Base-by-base conservation (phyloP, 2,113 vertebrate species). In the Psilopogon haemacephalus region DNA sequence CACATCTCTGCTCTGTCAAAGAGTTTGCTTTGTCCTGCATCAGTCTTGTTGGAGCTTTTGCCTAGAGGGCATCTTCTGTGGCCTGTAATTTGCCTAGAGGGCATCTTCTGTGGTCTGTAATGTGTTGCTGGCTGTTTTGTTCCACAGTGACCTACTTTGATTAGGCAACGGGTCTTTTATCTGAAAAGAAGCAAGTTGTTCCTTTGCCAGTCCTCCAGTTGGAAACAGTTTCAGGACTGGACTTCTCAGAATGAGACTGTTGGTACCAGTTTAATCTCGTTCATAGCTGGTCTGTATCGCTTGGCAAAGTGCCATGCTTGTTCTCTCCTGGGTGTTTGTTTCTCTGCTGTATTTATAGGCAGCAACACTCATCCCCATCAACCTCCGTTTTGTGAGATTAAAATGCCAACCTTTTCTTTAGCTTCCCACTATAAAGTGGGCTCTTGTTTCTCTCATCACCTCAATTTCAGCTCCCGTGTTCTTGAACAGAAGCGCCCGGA, bases 271-370 rank as follows among this genome's bases (percentile, higher is more conserved):
- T 94, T 93, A 83, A 88, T 94, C 93, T 89, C 67, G 65, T 59
- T 95, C 79, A 12, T 91, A 64, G 89, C 89, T 85, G 78, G 82
- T 87, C 95, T 64, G 38, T 95, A 93, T 94, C 60, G 0, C 88
- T 91, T 90, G 90, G 85, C 89, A 90, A 63, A 8, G 18, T 63
- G 92, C 92, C 95, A 95, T 62, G 63, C 84, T 91, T 90, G 79
- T 95, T 95, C 92, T 90, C 90, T 93, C 73, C 73, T 62, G 76
- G 79, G 88, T 93, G 95, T 91, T 95, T 93, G 83, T 96, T 94
- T 86, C 48, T 80, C 65, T 84, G 72, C 65, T 86, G 48, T 95
- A 95, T 96, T 96, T 96, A 95, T 93, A 96, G 90, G 54, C 62
- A 54, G 86, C 76, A 95, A 27, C 92, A 81, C 86, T 95, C 93